Conservation (phyloP, 2,888 invertebrate genomes). For the Saturnia japonica region DNA sequence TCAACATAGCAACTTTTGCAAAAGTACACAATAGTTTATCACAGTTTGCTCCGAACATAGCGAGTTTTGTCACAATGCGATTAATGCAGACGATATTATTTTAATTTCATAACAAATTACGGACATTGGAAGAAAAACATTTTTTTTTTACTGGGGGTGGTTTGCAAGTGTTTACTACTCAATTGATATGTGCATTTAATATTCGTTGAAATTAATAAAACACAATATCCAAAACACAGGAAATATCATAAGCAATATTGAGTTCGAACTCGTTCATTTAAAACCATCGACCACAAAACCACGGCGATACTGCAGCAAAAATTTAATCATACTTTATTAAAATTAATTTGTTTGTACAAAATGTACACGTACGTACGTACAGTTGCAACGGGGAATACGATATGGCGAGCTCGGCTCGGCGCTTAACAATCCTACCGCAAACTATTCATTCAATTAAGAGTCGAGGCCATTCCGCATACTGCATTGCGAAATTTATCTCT, state of each 20-base stretch:
- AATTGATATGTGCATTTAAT: no score
- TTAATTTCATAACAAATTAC: no score
- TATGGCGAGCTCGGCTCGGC: conserved; percentile 15
- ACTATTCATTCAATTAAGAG: conserved; percentile 60
- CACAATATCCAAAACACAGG: conserved; percentile 20
- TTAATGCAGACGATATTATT: no score
- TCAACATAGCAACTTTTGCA: no score
- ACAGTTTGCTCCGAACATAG: no score
- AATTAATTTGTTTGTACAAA: conserved; percentile 16
- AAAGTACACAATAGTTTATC: no score
- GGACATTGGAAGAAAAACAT: no score
- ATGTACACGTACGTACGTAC: conserved; percentile 4
- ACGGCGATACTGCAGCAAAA: conserved; percentile 3
- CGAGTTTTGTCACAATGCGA: no score
- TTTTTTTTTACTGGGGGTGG: no score
- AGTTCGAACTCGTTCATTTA: not conserved
- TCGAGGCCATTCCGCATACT: conserved; percentile 35
- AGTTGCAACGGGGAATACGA: conserved; percentile 17
- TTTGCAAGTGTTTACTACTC: no score
- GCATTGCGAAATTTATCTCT: conserved; percentile 38
- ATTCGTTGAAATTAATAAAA: no score
- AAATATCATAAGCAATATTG: conserved; percentile 21
- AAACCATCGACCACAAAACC: not conserved
- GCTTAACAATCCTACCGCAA: conserved; percentile 39
- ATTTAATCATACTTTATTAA: conserved; percentile 18